phyloP scores from a whole-genome alignment of 2,888 invertebrate genomes.

The Caenorhabditis doughertyi region DNA sequence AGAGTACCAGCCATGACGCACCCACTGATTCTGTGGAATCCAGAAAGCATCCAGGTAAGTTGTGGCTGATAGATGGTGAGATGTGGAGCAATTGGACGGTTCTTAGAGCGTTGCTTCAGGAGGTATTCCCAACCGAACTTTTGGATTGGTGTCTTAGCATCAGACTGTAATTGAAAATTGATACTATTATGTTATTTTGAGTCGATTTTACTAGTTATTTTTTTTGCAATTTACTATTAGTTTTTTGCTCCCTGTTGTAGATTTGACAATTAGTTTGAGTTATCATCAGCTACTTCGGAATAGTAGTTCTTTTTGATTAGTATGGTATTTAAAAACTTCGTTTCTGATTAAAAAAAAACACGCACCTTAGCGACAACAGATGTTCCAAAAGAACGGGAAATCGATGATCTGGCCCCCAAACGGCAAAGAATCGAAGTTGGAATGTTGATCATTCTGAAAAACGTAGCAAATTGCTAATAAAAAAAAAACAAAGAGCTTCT shows the following conservation, averaged over 20 bases:
- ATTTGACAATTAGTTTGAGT: no score
- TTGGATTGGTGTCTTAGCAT: slow-evolving; percentile 77
- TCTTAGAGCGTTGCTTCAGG: slow-evolving; percentile 76
- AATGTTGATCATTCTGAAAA: slow-evolving; percentile 65
- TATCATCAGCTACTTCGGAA: no score
- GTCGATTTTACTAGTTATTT: no score
- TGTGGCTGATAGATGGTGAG: slow-evolving; percentile 82
- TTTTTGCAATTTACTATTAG: neutral
- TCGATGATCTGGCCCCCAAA: slow-evolving; percentile 53
- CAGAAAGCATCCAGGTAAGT: slow-evolving; percentile 82
- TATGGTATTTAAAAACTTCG: no score
- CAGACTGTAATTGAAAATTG: slow-evolving; percentile 38
- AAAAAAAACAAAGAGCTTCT: neutral
- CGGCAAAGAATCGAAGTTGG: slow-evolving; percentile 61
- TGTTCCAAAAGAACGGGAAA: slow-evolving; percentile 60
- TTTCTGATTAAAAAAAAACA: no score
- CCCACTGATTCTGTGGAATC: slow-evolving; percentile 80
- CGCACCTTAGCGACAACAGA: slow-evolving; percentile 55
- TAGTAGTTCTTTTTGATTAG: no score
- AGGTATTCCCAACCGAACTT: slow-evolving; percentile 82
- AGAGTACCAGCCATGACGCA: slow-evolving; percentile 82
- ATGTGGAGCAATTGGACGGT: slow-evolving; percentile 82
- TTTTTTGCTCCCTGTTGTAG: neutral
- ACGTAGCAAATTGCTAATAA: neutral
- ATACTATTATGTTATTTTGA: no score